A percentile compares a stretch with the other conserved stretches of the same genome.
These are phyloP conservation scores for Drosophila trapezifrons DNA, from an alignment of 1,140 invertebrate genomes.

Conservation along the genomic window DNA sequence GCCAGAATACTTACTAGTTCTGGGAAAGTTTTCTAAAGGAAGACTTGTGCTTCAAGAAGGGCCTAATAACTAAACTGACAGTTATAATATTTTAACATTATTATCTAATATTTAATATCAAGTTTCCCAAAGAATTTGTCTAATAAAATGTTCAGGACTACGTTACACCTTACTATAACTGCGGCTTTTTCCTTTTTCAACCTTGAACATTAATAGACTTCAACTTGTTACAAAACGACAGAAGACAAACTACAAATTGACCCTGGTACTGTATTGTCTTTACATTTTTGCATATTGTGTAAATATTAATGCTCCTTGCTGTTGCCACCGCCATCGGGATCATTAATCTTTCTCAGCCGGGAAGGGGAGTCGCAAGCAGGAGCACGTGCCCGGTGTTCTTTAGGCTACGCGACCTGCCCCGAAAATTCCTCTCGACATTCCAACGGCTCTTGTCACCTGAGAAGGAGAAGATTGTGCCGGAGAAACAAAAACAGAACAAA, in stretches of 20 bases:
- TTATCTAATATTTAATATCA: too few species aligned
- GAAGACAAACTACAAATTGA: constrained; percentile 69
- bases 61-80: not conserved
- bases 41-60: not conserved
- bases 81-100: too few species aligned
- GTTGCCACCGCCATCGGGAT: constrained; percentile 49
- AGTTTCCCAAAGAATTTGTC: too few species aligned
- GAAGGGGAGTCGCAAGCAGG: not conserved
- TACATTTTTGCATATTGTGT: constrained; percentile 63
- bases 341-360: constrained; percentile 73
- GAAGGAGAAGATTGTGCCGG: not conserved
- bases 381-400: constrained; percentile 29
- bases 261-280: constrained; percentile 25
- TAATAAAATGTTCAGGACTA: too few species aligned
- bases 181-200: not conserved
- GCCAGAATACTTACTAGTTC: not conserved
- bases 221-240: not conserved
- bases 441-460: constrained; percentile 29
- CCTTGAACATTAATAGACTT: constrained; percentile 14
- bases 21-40: not conserved
- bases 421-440: constrained; percentile 44
- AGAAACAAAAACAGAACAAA: constrained; percentile 14
- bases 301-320: constrained; percentile 58
- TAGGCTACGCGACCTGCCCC: constrained; percentile 38
- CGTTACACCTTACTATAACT: not conserved